Evolutionary conservation across 2,797 vertebrate genomes (phyloP), one percentile per base, ranked within the genome.

Genomic region (Urosaurus nigricauda): DNA sequence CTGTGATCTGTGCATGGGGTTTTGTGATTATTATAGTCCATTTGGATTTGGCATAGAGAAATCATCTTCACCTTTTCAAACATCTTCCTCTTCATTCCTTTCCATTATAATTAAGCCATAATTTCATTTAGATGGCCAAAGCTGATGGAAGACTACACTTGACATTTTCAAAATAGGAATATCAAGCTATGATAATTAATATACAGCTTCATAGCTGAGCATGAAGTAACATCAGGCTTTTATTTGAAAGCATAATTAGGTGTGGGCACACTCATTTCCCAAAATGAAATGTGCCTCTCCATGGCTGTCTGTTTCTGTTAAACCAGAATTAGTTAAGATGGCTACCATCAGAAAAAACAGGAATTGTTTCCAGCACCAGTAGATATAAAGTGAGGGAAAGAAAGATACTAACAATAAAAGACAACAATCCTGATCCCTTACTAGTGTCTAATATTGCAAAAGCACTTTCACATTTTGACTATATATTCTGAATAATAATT

Each of bases 101-200:
- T 83, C 60, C 56, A 79, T 81, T 70, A 7, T 47, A 19, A 1
- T 11, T 16, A 85, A 53, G 74, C 63, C 40, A 0, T n/a, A 58
- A 14, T 79, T 90, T 88, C 6, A 0, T 19, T 77, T 24, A 7
- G 1, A 0, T 77, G 43, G 3, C 56, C 0, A 0, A 63, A 84
- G 75, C 68, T 75, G 90, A 53, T 19, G 14, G 51, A 8, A 26
- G 43, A 53, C 81, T 40, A 47, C 35, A 1, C 80, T 24, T 12
- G 75, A 43, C n/a, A 26, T 63, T 77, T 88, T 53, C 5, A 35
- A 1, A 29, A 1, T 43, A 68, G 83, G 37, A 4, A 77, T 70
- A 82, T 90, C 75, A 74, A 91, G 89, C 65, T 56, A 29, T 86
- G 51, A 85, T 68, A 91, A 83, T 88, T 88, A 88, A 89, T 90